Conservation (phyloP, 2,888 invertebrate species). For the Aphodius granarius region DNA sequence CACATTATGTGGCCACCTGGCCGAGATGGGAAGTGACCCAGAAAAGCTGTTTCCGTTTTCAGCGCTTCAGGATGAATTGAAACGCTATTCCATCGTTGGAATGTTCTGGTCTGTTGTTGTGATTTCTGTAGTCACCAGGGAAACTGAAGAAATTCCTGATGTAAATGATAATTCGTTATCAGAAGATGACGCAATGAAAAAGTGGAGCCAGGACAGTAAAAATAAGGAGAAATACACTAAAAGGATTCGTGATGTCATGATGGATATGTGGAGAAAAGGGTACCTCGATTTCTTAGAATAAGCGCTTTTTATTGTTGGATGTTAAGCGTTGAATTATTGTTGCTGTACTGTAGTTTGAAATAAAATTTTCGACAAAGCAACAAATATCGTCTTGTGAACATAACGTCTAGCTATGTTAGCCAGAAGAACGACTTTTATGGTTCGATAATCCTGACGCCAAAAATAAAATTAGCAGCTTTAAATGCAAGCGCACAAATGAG, state of each 20-base stretch:
- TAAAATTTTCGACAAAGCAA: too few species aligned
- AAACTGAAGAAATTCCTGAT: slow-evolving; percentile 37
- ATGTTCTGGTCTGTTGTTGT: slow-evolving; percentile 33
- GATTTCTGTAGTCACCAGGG: slow-evolving; percentile 37
- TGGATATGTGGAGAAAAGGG: slow-evolving; percentile 21
- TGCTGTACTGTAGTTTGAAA: too few species aligned
- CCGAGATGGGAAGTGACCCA: slow-evolving; percentile 38
- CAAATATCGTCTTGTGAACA: too few species aligned
- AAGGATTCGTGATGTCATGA: slow-evolving; percentile 27
- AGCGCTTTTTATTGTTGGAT: too few species aligned
- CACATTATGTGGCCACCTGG: slow-evolving; percentile 35
- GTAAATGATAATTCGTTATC: slow-evolving; percentile 20
- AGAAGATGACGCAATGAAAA: not conserved
- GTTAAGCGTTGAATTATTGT: too few species aligned
- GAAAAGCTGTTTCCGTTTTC: slow-evolving; percentile 40
- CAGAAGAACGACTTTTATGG: too few species aligned
- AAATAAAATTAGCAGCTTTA: too few species aligned
- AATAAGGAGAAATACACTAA: slow-evolving; percentile 25
- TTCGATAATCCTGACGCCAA: too few species aligned
- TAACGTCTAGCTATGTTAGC: too few species aligned
- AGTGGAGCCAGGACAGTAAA: not conserved
- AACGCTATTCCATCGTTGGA: slow-evolving; percentile 37
- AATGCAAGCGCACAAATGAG: too few species aligned
- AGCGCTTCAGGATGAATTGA: slow-evolving; percentile 37
- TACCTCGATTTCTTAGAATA: slow-evolving; percentile 15